These are phyloP conservation scores for Heliconius erato DNA, from an alignment of 2,888 invertebrate species.

Conservation along the genomic window DNA sequence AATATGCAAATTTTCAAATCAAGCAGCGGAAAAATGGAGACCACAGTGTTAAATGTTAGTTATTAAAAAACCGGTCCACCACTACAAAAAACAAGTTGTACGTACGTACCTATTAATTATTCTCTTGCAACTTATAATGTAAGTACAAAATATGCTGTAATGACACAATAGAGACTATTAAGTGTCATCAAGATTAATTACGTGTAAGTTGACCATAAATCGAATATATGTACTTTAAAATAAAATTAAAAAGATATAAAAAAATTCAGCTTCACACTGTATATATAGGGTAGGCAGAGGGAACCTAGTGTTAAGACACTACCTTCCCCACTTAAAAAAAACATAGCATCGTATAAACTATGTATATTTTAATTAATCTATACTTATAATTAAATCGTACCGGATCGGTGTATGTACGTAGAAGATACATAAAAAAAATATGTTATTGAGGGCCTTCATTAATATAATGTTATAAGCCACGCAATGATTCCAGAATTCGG, in stretches of 20 bases:
- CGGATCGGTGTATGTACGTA: too few relatives aligned
- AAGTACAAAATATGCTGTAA: conserved; percentile 7
- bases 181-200: conserved; percentile 19
- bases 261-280: too few relatives aligned
- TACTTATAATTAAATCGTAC: too few relatives aligned
- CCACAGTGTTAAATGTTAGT: background rate
- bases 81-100: conserved; percentile 1
- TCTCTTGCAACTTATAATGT: conserved; percentile 12
- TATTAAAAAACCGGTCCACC: conserved; percentile 21
- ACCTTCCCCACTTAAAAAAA: too few relatives aligned
- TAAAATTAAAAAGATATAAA: background rate
- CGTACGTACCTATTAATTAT: background rate
- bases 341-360: background rate
- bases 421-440: too few relatives aligned
- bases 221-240: background rate
- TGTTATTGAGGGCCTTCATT: too few relatives aligned
- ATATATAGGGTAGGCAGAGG: too few relatives aligned
- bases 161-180: conserved; percentile 3
- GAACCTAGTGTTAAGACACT: too few relatives aligned
- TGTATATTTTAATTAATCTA: background rate
- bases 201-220: background rate
- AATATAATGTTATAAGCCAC: too few relatives aligned
- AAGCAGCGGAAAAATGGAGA: background rate
- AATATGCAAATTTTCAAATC: background rate
- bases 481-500: too few relatives aligned